phyloP scores from a whole-genome alignment of 92 coral and sea anemone species.

The Phenganax subtilis region DNA sequence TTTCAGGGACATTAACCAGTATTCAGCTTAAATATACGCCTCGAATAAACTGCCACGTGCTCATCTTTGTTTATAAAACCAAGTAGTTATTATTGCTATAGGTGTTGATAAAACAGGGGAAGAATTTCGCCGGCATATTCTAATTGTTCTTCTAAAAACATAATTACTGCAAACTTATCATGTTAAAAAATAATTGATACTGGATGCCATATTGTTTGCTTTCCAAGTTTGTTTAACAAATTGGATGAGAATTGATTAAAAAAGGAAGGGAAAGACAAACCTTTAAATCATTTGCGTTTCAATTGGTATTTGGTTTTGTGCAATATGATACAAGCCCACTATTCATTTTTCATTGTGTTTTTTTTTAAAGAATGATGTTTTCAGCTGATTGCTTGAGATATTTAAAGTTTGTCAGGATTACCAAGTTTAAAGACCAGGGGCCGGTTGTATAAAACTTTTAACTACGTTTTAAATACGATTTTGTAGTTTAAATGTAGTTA shows the following conservation, averaged over 20 bases:
- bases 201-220: background rate
- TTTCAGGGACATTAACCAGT: background rate
- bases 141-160: background rate
- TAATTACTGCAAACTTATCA: background rate
- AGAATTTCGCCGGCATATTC: background rate
- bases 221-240: background rate
- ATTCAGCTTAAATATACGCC: background rate
- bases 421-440: too few species aligned
- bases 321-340: background rate
- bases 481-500: too few species aligned
- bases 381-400: too few species aligned
- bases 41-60: too few species aligned
- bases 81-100: background rate
- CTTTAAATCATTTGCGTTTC: background rate
- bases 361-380: too few species aligned
- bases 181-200: background rate
- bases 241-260: background rate
- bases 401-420: too few species aligned
- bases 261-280: background rate
- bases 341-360: too few species aligned
- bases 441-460: too few species aligned
- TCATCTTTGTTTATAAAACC: background rate
- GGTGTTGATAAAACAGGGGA: background rate
- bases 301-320: background rate
- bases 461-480: too few species aligned